phyloP scores from a whole-genome alignment of 2,888 invertebrate species.

The Agrilus cyanescens region DNA sequence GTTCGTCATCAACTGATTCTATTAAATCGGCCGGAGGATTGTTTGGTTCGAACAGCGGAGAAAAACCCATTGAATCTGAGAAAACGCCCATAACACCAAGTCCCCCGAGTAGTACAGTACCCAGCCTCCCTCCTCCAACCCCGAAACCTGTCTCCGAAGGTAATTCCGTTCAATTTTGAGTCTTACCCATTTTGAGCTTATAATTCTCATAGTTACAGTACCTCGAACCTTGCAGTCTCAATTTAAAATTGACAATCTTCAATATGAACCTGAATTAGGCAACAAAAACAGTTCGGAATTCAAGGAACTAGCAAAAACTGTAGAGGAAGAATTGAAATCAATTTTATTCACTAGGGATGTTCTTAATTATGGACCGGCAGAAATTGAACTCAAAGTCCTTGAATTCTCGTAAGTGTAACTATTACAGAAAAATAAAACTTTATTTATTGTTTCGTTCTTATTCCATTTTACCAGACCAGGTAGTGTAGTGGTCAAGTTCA shows the following conservation, averaged over 20 bases:
- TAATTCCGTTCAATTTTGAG: constrained; percentile 25
- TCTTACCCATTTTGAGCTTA: constrained; percentile 5
- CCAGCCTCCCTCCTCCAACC: constrained; percentile 26
- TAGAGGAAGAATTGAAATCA: constrained; percentile 49
- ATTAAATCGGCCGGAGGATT: constrained; percentile 40
- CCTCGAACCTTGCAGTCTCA: constrained; percentile 58
- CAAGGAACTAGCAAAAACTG: constrained; percentile 43
- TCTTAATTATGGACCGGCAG: constrained; percentile 41
- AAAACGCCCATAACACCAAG: constrained; percentile 27
- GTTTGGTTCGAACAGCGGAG: constrained; percentile 24
- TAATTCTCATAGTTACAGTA: constrained; percentile 38
- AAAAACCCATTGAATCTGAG: constrained; percentile 12
- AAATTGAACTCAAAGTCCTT: constrained; percentile 48
- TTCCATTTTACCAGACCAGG: constrained; percentile 43
- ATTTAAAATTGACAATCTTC: constrained; percentile 52
- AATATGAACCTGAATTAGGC: constrained; percentile 45
- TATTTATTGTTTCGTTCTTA: background rate
- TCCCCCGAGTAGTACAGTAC: constrained; percentile 28
- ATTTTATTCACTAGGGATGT: constrained; percentile 42
- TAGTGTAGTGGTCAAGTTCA: constrained; percentile 52
- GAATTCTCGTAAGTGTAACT: constrained; percentile 44
- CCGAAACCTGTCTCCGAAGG: constrained; percentile 38
- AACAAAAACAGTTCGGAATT: constrained; percentile 52
- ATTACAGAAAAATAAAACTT: background rate
- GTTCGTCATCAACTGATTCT: constrained; percentile 19